These are phyloP conservation scores for Embiotoca jacksoni DNA, from an alignment of 2,113 vertebrate species.

Conservation along the genomic window DNA sequence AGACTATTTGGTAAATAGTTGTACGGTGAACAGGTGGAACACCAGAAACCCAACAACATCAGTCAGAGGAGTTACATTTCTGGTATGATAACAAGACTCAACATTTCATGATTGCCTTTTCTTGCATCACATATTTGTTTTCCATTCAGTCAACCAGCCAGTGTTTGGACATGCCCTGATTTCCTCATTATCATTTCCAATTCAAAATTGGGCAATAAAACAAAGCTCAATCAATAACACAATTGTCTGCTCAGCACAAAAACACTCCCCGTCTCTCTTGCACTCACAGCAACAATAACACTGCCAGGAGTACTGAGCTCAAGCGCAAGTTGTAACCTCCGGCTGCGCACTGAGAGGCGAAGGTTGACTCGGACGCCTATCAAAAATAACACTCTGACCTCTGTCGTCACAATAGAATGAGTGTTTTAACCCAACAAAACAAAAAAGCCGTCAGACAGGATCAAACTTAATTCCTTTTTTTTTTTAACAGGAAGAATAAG, in stretches of 20 bases:
- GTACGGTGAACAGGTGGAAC: slow-evolving; percentile 15
- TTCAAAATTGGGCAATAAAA: slow-evolving; percentile 62
- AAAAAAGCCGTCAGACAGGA: background rate
- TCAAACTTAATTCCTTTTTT: background rate
- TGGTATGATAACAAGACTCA: slow-evolving; percentile 60
- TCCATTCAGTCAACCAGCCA: slow-evolving; percentile 20
- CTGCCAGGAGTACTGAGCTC: slow-evolving; percentile 27
- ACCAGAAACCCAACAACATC: slow-evolving; percentile 10
- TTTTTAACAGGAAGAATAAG: background rate
- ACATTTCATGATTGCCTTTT: slow-evolving; percentile 50
- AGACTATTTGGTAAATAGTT: slow-evolving; percentile 9
- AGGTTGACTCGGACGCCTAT: background rate
- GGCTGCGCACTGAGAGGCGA: background rate
- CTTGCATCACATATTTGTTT: slow-evolving; percentile 51
- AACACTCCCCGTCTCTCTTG: slow-evolving; percentile 39
- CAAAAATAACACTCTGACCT: background rate
- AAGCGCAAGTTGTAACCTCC: slow-evolving; percentile 5
- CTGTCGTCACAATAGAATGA: background rate
- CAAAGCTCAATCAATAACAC: slow-evolving; percentile 34
- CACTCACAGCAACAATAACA: slow-evolving; percentile 31
- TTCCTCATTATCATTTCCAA: slow-evolving; percentile 56
- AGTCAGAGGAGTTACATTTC: slow-evolving; percentile 18
- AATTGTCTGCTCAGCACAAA: slow-evolving; percentile 53
- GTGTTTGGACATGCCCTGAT: slow-evolving; percentile 58
- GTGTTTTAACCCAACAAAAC: background rate